Evolutionary conservation across 2,797 vertebrate genomes (phyloP).

Genomic region (Onychomys arenicola): DNA sequence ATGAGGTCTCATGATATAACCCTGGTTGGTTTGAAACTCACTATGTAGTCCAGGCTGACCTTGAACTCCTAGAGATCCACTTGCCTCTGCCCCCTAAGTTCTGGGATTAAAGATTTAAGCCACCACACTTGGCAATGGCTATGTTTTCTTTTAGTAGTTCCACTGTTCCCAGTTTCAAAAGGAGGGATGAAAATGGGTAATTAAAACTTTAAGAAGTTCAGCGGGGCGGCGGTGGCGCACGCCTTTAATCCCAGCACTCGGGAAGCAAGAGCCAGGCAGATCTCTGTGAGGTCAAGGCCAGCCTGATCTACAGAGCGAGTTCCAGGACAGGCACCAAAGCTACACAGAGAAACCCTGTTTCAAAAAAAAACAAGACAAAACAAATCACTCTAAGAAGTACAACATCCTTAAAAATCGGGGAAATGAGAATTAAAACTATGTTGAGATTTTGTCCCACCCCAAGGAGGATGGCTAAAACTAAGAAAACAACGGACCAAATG

Average conservation of each 20-base stretch:
- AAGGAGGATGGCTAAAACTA: not conserved
- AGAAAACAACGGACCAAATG: not conserved
- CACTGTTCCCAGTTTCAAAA: not conserved
- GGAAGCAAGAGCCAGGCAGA: too few species aligned
- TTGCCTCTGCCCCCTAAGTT: not conserved
- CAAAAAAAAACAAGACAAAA: too few species aligned
- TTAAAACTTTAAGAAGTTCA: not conserved
- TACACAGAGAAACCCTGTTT: too few species aligned
- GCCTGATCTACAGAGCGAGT: too few species aligned
- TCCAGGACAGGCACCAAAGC: too few species aligned
- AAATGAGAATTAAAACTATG: not conserved
- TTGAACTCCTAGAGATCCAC: not conserved
- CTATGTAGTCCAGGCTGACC: not conserved
- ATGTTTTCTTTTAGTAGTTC: not conserved
- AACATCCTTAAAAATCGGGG: not conserved
- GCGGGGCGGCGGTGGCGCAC: fast-evolving
- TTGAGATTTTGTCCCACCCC: not conserved
- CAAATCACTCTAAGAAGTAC: not conserved
- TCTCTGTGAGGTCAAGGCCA: too few species aligned
- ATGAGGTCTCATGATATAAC: too few species aligned
- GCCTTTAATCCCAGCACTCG: too few species aligned
- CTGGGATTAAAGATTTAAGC: not conserved
- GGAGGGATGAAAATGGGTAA: not conserved
- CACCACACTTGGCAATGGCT: not conserved
- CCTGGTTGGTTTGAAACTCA: not conserved